Base-by-base conservation (phyloP, 1,140 invertebrate species). In the Macrostomum lignano region DNA sequence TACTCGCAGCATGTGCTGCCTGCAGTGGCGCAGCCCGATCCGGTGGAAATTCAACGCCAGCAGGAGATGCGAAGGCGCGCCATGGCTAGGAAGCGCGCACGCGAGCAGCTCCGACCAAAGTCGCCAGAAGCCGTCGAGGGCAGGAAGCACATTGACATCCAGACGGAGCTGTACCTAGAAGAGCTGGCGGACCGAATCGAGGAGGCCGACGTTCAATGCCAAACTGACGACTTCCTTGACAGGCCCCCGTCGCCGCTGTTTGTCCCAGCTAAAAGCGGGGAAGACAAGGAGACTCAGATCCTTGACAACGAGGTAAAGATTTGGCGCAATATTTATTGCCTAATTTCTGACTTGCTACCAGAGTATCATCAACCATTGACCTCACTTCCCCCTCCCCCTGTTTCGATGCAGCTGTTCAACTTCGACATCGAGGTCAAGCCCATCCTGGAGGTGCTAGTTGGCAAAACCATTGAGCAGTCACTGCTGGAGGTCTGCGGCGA, bases 381-480 rank as follows among this genome's bases (percentile, higher is more conserved):
- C 13, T n/a, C 6, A 4, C 34, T 28, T 10, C 5, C 7, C n/a
- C 17, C 22, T 17, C 14, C 2, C 21, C 10, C 3, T 24, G 28
- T 36, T 41, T 30, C 36, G 33, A 44, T 49, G 25, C 44, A 62
- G 56, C 41, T 63, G 10, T 62, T 62, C 42, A 70, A 82, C 56
- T 86, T 77, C 56, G 76, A 84, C 53, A 55, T 67, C 42, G 77
- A 82, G 52, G 74, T 79, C 6, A 69, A 71, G 44, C 74, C 77
- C 5, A 71, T 82, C 24, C 60, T 82, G 31, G 76, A 82, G 52
- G 67, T 73, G 10, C 55, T 86, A 19, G 72, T 82, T 13, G 74
- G 74, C 15, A 75, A 76, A 49, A 77, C 74, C 20, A 63, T 79
- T 23, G 73, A 81, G 46, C 74, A 79, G 55, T 68, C 74, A 7